These are phyloP conservation scores for Microplitis manilae DNA, from an alignment of 2,888 invertebrate species.

Conservation along the genomic window DNA sequence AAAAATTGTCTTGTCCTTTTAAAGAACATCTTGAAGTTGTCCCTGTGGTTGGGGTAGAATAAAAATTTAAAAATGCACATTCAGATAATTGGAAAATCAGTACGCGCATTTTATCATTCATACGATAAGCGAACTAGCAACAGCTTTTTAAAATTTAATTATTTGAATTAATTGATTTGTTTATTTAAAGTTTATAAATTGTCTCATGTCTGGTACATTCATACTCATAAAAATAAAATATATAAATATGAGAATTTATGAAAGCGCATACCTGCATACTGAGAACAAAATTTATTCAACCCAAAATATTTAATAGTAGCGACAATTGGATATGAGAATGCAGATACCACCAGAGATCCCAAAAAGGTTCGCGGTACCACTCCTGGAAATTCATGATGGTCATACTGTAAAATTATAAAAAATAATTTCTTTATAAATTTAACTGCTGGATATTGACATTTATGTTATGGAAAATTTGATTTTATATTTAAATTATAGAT, in stretches of 20 bases:
- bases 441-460: not conserved
- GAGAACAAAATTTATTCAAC: slow-evolving; percentile 88
- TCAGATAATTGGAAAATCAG: slow-evolving; percentile 17
- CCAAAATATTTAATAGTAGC: slow-evolving; percentile 78
- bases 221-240: not conserved
- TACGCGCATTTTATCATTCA: not conserved
- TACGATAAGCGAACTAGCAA: no score
- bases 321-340: slow-evolving; percentile 84
- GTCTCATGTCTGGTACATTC: no score
- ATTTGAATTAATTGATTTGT: not conserved
- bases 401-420: slow-evolving; percentile 82
- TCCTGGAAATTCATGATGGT: slow-evolving; percentile 97
- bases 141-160: not conserved
- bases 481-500: not conserved
- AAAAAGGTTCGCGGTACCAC: slow-evolving; percentile 98
- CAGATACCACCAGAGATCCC: slow-evolving; percentile 88
- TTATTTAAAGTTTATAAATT: no score
- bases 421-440: slow-evolving; percentile 17
- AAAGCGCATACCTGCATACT: slow-evolving; percentile 83
- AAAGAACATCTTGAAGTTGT: no score
- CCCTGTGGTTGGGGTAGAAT: no score
- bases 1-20: no score
- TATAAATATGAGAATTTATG: not conserved
- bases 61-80: not conserved
- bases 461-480: slow-evolving; percentile 31